phyloP scores from a whole-genome alignment of 1,140 invertebrate species.

The Ylistrum balloti region DNA sequence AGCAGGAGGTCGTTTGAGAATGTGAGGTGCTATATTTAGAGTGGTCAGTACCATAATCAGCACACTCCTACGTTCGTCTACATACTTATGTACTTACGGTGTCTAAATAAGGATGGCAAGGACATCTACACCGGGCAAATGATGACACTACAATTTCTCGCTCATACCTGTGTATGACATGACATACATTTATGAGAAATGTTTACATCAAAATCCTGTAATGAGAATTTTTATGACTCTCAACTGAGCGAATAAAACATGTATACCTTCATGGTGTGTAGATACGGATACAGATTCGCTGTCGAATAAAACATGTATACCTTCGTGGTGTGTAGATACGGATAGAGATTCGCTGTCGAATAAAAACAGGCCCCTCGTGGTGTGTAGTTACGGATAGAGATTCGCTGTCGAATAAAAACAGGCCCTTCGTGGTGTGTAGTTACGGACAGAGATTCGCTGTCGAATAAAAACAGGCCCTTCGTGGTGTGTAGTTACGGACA shows the following conservation, averaged over 20 bases:
- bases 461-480: too few species aligned
- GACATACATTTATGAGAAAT: too few species aligned
- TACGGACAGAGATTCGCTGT: too few species aligned
- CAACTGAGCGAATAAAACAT: neutral
- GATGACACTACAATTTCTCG: neutral
- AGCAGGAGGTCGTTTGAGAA: constrained; percentile 6
- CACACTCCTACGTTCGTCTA: neutral
- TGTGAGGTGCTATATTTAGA: neutral
- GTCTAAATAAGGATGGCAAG: neutral
- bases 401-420: too few species aligned
- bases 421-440: too few species aligned
- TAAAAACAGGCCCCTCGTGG: too few species aligned
- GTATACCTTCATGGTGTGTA: too few species aligned
- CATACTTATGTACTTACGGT: neutral
- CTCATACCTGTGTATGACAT: neutral
- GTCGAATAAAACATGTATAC: neutral
- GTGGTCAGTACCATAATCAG: constrained; percentile 27
- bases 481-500: too few species aligned
- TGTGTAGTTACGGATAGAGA: too few species aligned
- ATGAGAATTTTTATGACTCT: too few species aligned
- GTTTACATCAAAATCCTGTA: neutral
- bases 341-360: too few species aligned
- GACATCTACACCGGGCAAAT: neutral
- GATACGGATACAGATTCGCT: neutral
- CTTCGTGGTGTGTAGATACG: too few species aligned